Conservation (phyloP, 2,797 vertebrate species). For the Onychomys torridus region DNA sequence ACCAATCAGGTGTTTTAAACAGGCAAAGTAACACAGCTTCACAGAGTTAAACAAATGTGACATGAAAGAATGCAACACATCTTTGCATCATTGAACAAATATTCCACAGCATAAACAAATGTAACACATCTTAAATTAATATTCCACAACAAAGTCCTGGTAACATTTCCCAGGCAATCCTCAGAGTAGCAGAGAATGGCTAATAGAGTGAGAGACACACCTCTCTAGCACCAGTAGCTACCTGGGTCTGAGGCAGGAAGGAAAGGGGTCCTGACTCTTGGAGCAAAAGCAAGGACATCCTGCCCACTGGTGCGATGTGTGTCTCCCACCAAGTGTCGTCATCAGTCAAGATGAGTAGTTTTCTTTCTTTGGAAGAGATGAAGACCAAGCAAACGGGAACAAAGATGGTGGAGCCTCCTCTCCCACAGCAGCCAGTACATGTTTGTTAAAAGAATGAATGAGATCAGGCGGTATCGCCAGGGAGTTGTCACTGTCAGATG, state of each 20-base stretch:
- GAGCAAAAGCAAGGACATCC: not conserved
- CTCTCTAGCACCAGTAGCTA: not conserved
- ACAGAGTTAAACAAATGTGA: too few species aligned
- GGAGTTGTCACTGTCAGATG: constrained; percentile 63
- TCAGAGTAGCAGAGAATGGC: not conserved
- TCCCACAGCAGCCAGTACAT: not conserved
- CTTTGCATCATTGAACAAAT: too few species aligned
- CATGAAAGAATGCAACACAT: too few species aligned
- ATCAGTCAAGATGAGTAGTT: not conserved
- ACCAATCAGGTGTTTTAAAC: too few species aligned
- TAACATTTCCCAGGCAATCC: not conserved
- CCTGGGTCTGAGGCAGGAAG: not conserved
- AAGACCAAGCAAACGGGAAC: not conserved
- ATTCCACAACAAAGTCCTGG: not conserved
- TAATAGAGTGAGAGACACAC: not conserved
- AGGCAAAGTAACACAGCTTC: too few species aligned
- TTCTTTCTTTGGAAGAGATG: not conserved
- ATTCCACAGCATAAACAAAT: too few species aligned
- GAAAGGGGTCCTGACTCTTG: constrained; percentile 4
- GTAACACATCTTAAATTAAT: too few species aligned
- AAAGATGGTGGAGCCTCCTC: not conserved
- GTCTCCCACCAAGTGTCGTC: not conserved
- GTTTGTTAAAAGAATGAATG: constrained; percentile 63
- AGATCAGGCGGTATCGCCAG: constrained; percentile 25
- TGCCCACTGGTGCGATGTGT: not conserved